These are phyloP conservation scores for Scophthalmus maximus DNA, from an alignment of 2,113 vertebrate genomes.

Conservation along the genomic window DNA sequence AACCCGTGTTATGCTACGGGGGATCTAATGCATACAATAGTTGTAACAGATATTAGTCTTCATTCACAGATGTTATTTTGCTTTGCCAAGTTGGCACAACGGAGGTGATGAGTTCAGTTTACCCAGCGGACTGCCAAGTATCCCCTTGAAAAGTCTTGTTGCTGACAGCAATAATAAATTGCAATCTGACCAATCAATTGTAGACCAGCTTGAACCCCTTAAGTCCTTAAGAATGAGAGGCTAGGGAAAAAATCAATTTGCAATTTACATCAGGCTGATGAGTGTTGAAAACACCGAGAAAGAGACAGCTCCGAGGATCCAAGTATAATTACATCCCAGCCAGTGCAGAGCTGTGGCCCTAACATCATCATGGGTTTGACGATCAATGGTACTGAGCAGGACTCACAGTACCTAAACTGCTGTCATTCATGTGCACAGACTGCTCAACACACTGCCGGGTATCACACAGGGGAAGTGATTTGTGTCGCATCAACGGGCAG, in stretches of 20 bases:
- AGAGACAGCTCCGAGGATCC: constrained; percentile 61
- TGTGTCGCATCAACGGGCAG: constrained; percentile 61
- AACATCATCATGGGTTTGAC: constrained; percentile 63
- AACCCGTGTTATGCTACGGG: neutral
- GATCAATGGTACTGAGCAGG: constrained; percentile 68
- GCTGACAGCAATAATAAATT: constrained; percentile 82
- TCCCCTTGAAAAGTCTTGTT: constrained; percentile 80
- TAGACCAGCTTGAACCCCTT: constrained; percentile 79
- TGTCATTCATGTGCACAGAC: constrained; percentile 35
- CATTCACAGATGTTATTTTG: constrained; percentile 17
- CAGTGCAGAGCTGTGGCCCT: constrained; percentile 36
- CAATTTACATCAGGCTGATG: constrained; percentile 82
- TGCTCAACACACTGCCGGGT: constrained; percentile 55
- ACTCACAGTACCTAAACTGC: constrained; percentile 41
- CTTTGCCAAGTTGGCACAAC: constrained; percentile 59
- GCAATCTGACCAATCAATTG: constrained; percentile 81
- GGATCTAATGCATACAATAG: neutral
- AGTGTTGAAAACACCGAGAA: constrained; percentile 77
- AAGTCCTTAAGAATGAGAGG: constrained; percentile 82
- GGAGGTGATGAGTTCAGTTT: constrained; percentile 50
- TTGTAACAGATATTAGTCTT: neutral
- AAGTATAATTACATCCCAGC: constrained; percentile 76
- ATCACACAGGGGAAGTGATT: constrained; percentile 71
- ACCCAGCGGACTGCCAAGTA: constrained; percentile 63
- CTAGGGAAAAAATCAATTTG: constrained; percentile 81